Percentiles rank a stretch among this genome's conserved stretches.
phyloP scores from a whole-genome alignment of 2,888 invertebrate species.

The Xylocampa areola region DNA sequence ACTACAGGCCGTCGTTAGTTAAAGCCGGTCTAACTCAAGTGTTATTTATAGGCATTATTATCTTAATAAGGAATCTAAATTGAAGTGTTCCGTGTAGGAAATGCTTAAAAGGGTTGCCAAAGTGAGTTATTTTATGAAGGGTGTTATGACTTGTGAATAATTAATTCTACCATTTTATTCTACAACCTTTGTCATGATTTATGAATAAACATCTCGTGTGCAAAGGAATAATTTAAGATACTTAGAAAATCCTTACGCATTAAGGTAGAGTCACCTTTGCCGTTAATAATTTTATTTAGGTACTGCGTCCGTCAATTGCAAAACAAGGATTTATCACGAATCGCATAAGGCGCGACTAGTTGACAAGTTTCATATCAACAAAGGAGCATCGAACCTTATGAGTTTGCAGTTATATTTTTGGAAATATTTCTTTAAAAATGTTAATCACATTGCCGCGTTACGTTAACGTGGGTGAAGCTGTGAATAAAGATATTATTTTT shows the following conservation, averaged over 20 bases:
- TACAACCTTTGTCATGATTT: constrained; percentile 7
- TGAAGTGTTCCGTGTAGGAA: constrained; percentile 24
- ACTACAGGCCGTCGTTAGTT: constrained; percentile 19
- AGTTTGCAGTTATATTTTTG: constrained; percentile 37
- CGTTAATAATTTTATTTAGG: constrained; percentile 13
- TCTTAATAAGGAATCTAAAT: constrained; percentile 49
- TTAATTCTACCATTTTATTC: not conserved
- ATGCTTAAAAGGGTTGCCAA: constrained; percentile 23
- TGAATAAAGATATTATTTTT: constrained; percentile 59
- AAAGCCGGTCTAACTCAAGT: constrained; percentile 15
- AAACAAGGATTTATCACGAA: constrained; percentile 34
- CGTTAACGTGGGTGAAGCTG: constrained; percentile 46
- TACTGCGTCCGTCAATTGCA: constrained; percentile 12
- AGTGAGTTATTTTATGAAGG: constrained; percentile 5
- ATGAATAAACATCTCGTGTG: constrained; percentile 3
- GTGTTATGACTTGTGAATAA: constrained; percentile 7
- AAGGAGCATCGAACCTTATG: constrained; percentile 37
- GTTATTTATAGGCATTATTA: constrained; percentile 43
- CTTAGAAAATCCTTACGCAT: not conserved
- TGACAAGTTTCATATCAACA: constrained; percentile 18
- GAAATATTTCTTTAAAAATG: constrained; percentile 33
- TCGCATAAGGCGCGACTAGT: not conserved
- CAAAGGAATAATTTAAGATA: constrained; percentile 5
- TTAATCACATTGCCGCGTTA: constrained; percentile 34
- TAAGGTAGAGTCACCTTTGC: constrained; percentile 6